Percentiles rank a stretch among this genome's conserved stretches.
Evolutionary conservation across 2,113 vertebrate species (phyloP).

Genomic region (Bufo gargarizans): DNA sequence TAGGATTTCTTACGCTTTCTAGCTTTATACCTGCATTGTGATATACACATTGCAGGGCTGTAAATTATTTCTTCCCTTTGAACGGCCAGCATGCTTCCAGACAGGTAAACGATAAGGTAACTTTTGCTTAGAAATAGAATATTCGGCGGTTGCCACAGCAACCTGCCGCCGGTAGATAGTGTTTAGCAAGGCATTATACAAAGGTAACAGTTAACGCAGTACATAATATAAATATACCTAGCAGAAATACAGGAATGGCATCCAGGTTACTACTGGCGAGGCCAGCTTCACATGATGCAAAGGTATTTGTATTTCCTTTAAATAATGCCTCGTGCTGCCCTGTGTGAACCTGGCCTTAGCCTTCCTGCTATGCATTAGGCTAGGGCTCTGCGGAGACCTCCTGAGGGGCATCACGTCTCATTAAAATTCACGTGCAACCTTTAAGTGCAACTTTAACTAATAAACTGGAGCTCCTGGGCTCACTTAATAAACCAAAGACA

Average conservation of each 20-base stretch:
- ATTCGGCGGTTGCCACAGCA: constrained; percentile 22
- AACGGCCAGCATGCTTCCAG: not conserved
- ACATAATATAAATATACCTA: not conserved
- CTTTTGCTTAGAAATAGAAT: constrained; percentile 8
- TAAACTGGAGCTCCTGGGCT: too few species aligned
- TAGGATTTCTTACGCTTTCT: not conserved
- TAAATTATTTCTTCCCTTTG: not conserved
- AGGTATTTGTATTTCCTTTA: not conserved
- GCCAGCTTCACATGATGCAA: not conserved
- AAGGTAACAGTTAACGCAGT: not conserved
- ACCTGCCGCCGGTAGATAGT: not conserved
- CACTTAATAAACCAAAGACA: too few species aligned
- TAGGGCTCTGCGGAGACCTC: not conserved
- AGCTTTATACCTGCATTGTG: not conserved
- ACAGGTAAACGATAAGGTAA: constrained; percentile 9
- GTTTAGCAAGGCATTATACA: not conserved
- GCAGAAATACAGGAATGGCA: not conserved
- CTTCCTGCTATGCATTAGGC: not conserved
- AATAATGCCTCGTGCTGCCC: not conserved
- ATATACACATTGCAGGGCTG: not conserved
- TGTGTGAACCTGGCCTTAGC: too few species aligned
- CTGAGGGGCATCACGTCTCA: too few species aligned
- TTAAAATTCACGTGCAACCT: too few species aligned
- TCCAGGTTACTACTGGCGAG: not conserved
- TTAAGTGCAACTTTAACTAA: too few species aligned